A percentile compares a stretch with the other conserved stretches of the same genome.
Conservation (phyloP, 2,888 invertebrate genomes). For the Elysia crispata region DNA sequence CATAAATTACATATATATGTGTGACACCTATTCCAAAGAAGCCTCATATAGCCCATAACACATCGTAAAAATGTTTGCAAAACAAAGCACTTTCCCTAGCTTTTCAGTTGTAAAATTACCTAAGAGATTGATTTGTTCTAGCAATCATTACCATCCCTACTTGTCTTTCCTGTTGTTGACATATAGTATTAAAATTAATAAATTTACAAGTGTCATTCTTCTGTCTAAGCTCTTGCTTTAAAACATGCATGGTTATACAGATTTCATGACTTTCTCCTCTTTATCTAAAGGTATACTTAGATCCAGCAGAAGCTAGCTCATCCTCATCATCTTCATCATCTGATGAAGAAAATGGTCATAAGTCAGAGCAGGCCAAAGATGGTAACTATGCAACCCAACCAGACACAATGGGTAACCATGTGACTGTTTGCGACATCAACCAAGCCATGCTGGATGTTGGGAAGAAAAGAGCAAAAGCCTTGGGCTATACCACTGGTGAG, state of each 20-base stretch:
- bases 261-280: neutral
- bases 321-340: slow-evolving; percentile 50
- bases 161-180: no score
- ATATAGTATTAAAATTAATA: no score
- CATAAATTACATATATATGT: no score
- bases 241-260: neutral
- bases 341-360: slow-evolving; percentile 35
- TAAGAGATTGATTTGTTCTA: no score
- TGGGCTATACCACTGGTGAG: slow-evolving; percentile 79
- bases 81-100: no score
- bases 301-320: slow-evolving; percentile 35
- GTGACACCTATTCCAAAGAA: no score
- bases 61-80: no score
- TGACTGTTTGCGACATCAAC: slow-evolving; percentile 88
- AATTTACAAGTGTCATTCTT: no score
- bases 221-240: no score
- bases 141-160: no score
- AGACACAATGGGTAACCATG: slow-evolving; percentile 58
- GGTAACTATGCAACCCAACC: neutral
- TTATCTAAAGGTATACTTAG: slow-evolving; percentile 42
- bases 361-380: neutral
- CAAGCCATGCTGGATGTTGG: slow-evolving; percentile 96
- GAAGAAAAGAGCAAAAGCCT: slow-evolving; percentile 83
- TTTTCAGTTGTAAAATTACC: no score
- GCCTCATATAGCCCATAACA: no score